Base-by-base conservation (phyloP, 2,113 vertebrate species). In the Trichomycterus rosablanca region DNA sequence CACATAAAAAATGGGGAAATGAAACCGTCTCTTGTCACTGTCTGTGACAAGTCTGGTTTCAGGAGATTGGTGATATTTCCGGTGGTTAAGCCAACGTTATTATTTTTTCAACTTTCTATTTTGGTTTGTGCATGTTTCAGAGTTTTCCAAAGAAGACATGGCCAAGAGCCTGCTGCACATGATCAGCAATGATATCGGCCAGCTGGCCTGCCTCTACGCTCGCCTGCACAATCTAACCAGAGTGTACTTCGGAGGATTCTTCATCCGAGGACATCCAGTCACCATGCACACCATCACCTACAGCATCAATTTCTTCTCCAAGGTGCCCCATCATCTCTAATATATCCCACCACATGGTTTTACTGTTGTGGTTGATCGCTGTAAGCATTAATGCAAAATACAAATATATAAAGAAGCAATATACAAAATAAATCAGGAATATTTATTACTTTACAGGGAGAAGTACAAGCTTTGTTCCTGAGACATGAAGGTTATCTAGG, bases 281-380 rank as follows among this genome's bases (percentile, higher is more conserved):
- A 97, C 96, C 68, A 99, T 99, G 96, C 94, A 93, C 79, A 97
- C 95, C 8, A 97, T 99, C 81, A 96, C 92, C 66, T 97, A 92
- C 84, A 98, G 96, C 73, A 99, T 98, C 74, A 97, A 97, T 83
- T 99, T 94, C 91, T 99, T 98, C 83, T 97, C 96, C 70, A 99
- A 98, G 94, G 96, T 90, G 67, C 76, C 35, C 5, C 26, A 30
- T 3, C 7, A 7, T 30, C 3, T 30, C 26, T 4, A 30, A 30
- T 30, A 30, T 30, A 4, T 30, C 26, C 26, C 26, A 3, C 3
- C 7, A 30, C 26, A 4, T 30, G 7, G 3, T 30, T 30, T 30
- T 3, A 30, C 26, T 4, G 26, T 30, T 7, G 3, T 30, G 26
- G n/a, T n/a, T n/a, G n/a, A n/a, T n/a, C n/a, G n/a, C 3, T 30